Evolutionary conservation across 2,888 invertebrate species (phyloP).

Genomic region (Cantharis nigra): DNA sequence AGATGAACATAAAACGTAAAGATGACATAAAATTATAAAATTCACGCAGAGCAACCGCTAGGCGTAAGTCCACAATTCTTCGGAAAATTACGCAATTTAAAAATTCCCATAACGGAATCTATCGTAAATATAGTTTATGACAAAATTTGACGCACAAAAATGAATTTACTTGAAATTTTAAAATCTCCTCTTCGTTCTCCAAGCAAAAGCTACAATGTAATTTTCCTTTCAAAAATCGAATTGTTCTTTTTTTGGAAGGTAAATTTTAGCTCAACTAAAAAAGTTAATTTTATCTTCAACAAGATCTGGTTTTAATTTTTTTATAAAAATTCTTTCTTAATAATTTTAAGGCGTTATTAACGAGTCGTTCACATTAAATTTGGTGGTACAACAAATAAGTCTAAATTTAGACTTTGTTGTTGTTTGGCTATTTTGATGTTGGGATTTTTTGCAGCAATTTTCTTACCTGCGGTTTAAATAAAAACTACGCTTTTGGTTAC

Average conservation of each 20-base stretch:
- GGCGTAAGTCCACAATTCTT: background rate
- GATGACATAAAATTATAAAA: background rate
- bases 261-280: background rate
- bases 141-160: background rate
- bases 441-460: background rate
- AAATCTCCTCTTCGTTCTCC: background rate
- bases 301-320: background rate
- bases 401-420: background rate
- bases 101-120: background rate
- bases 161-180: too few species aligned
- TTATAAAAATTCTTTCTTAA: background rate
- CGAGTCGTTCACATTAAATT: background rate
- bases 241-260: background rate
- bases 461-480: slow-evolving; percentile 6
- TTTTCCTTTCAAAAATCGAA: background rate
- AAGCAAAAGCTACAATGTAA: background rate
- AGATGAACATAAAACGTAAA: background rate
- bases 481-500: slow-evolving; percentile 7
- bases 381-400: background rate
- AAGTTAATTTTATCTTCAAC: background rate
- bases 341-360: background rate
- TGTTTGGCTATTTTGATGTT: background rate
- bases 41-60: background rate
- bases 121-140: background rate
- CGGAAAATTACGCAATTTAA: background rate